phyloP scores from a whole-genome alignment of 2,888 invertebrate species.

The Harmothoe impar region DNA sequence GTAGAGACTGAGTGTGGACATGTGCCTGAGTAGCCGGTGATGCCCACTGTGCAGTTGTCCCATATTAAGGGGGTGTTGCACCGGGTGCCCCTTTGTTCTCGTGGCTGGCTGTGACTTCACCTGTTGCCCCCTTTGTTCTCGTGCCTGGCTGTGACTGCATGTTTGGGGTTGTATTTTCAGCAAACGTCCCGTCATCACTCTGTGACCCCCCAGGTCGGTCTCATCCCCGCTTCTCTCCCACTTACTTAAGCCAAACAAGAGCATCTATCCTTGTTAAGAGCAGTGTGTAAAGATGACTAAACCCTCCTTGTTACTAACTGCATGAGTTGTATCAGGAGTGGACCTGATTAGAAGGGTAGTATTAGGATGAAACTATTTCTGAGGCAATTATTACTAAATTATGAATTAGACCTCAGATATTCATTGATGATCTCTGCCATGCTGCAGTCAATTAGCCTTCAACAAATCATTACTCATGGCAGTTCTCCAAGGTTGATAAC shows the following conservation, averaged over 20 bases:
- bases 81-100: no score
- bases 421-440: no score
- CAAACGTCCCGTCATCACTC: slow-evolving; percentile 44
- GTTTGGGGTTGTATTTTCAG: slow-evolving; percentile 45
- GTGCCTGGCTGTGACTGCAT: slow-evolving; percentile 13
- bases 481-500: no score
- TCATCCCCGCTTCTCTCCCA: background rate
- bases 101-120: background rate
- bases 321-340: no score
- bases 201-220: slow-evolving; percentile 49
- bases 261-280: background rate
- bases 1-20: background rate
- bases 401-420: no score
- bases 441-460: no score
- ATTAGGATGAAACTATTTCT: no score
- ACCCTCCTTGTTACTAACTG: background rate
- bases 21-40: no score
- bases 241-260: background rate
- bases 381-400: no score
- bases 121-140: background rate
- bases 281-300: background rate
- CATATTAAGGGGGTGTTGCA: background rate
- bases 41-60: no score
- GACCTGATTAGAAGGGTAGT: no score
- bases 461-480: no score